These are phyloP conservation scores for Neuroscelio doddi DNA, from an alignment of 2,888 invertebrate species.

Conservation along the genomic window DNA sequence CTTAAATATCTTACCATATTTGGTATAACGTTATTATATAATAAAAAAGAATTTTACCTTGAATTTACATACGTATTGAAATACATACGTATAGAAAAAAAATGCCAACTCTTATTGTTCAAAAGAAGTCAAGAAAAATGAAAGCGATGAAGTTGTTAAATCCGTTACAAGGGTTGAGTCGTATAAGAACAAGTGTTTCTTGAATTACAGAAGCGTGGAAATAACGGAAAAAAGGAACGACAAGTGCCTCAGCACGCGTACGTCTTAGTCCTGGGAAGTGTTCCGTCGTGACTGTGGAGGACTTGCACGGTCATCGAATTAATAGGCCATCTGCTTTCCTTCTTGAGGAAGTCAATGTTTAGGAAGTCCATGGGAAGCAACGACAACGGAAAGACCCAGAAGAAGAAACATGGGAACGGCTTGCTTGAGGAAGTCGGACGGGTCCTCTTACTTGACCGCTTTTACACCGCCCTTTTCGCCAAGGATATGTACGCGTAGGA, in stretches of 20 bases:
- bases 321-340: slow-evolving; percentile 69
- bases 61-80: too few relatives aligned
- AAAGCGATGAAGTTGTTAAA: too few relatives aligned
- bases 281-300: slow-evolving; percentile 7
- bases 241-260: slow-evolving; percentile 52
- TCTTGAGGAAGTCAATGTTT: slow-evolving; percentile 70
- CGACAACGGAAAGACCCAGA: slow-evolving; percentile 71
- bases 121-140: too few relatives aligned
- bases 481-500: slow-evolving; percentile 21
- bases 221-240: slow-evolving; percentile 54
- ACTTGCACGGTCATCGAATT: slow-evolving; percentile 58
- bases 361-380: slow-evolving; percentile 71
- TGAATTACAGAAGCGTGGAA: slow-evolving; percentile 12
- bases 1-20: too few relatives aligned
- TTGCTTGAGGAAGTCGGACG: slow-evolving; percentile 46
- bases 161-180: slow-evolving; percentile 25
- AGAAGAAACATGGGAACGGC: slow-evolving; percentile 67
- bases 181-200: slow-evolving; percentile 5
- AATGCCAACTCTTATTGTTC: too few relatives aligned
- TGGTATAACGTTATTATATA: too few relatives aligned
- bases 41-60: too few relatives aligned
- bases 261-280: slow-evolving; percentile 30
- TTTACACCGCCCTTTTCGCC: slow-evolving; percentile 48
- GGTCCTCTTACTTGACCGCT: slow-evolving; percentile 47
- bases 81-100: too few relatives aligned